phyloP scores from a whole-genome alignment of 2,888 invertebrate genomes.

The Caradrina kadenii region DNA sequence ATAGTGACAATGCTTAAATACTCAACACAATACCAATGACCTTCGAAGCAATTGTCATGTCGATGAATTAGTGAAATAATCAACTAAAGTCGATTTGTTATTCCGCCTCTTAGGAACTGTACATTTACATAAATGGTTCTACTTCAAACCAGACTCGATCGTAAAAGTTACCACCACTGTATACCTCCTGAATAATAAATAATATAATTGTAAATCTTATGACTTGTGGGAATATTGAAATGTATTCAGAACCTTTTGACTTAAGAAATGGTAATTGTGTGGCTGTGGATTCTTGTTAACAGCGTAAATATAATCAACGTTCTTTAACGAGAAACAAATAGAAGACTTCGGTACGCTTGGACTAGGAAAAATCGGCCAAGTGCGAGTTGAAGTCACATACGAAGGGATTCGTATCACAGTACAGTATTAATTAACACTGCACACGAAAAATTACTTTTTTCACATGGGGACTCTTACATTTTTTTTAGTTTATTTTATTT shows the following conservation, averaged over 20 bases:
- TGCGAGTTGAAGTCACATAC: too few species aligned
- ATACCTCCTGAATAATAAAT: slow-evolving; percentile 49
- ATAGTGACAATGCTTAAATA: not conserved
- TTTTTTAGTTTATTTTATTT: too few species aligned
- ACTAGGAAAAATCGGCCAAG: not conserved
- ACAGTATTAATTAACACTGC: too few species aligned
- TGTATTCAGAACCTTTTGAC: slow-evolving; percentile 33
- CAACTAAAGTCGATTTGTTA: slow-evolving; percentile 30
- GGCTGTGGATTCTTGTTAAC: not conserved
- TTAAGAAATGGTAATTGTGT: slow-evolving; percentile 11
- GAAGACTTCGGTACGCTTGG: not conserved
- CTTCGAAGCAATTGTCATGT: slow-evolving; percentile 7
- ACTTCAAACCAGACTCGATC: slow-evolving; percentile 39
- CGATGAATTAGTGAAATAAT: slow-evolving; percentile 25
- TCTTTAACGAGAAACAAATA: not conserved
- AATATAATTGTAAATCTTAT: slow-evolving; percentile 45
- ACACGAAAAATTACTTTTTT: too few species aligned
- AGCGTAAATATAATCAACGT: not conserved
- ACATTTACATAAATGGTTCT: slow-evolving; percentile 54
- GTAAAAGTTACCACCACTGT: slow-evolving; percentile 48
- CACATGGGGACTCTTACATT: too few species aligned
- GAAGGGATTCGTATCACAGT: too few species aligned
- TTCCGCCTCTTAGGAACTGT: slow-evolving; percentile 19
- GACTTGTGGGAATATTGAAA: slow-evolving; percentile 40
- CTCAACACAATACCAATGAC: not conserved